These are phyloP conservation scores for Polypedilum pembai DNA, from an alignment of 1,140 invertebrate genomes.

Conservation along the genomic window DNA sequence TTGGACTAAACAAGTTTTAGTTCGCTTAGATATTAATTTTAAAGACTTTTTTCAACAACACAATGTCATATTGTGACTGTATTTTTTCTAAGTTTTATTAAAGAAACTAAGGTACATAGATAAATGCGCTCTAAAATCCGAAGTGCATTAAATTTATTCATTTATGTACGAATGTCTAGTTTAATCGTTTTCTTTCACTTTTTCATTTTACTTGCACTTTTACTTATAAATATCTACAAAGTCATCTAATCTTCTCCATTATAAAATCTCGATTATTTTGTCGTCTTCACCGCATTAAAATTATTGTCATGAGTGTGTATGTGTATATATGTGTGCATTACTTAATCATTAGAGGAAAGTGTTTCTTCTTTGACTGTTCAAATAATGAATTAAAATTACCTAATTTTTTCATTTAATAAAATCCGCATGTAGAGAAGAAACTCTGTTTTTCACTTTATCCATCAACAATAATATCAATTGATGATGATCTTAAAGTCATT, in stretches of 20 bases:
- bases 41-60: too few relatives aligned
- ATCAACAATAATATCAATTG: not conserved
- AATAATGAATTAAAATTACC: constrained; percentile 9
- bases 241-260: not conserved
- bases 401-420: constrained; percentile 1
- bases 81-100: too few relatives aligned
- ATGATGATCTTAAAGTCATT: constrained; percentile 3
- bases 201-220: not conserved
- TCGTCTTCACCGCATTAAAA: too few relatives aligned
- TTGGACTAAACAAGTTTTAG: too few relatives aligned
- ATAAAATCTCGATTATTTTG: not conserved
- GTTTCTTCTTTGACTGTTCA: not conserved
- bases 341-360: not conserved
- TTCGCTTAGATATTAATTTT: too few relatives aligned
- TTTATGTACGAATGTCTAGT: too few relatives aligned
- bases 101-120: too few relatives aligned
- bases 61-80: too few relatives aligned
- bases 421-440: not conserved
- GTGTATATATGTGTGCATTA: not conserved
- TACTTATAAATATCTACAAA: not conserved
- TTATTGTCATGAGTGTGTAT: too few relatives aligned
- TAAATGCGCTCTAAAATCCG: too few relatives aligned
- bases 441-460: not conserved
- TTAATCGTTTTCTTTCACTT: not conserved
- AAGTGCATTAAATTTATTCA: too few relatives aligned